Evolutionary conservation across 2,888 invertebrate genomes (phyloP), one percentile per base, ranked within the genome.

Genomic region (Coronaproctus castanopsis): DNA sequence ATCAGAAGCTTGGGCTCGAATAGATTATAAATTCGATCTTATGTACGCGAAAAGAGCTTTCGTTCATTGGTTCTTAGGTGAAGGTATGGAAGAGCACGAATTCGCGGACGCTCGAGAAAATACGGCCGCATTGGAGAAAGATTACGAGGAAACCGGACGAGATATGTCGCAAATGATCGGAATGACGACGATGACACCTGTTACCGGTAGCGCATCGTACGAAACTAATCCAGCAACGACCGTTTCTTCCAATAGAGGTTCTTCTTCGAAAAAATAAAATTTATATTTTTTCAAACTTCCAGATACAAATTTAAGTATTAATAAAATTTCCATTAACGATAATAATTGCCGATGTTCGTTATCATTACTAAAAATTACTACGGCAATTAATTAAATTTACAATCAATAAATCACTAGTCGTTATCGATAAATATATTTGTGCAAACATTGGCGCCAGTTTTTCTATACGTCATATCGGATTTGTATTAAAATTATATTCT

Each of bases 31-130:
- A 58, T 61, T 61, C 53, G 58, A 61, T n/a, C 22, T 61, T 10
- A 61, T 61, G 61, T 61, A 55, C 58, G 58, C 58, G 14, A 61
- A 61, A 54, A 19, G 61, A 49, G 61, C 61, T 20, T 61, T 57
- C 56, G 58, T 61, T 2, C 61, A 61, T 53, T 61, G 61, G 61
- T 61, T 55, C 24, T 36, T 61, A 2, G 58, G 58, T 19, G 61
- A 61, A 36, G 61, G 61, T 21, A 58, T 61, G 61, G 61, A 61
- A 24, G 61, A 61, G 24, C 50, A 24, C 3, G 61, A 61, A 58
- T 61, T 61, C 55, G 58, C 56, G 10, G 61, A 61, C 23, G 58
- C 61, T 23, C 20, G 58, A 58, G 57, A 57, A 2, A 58, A 61
- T 53, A 58, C 59, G 58, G 56, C 56, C 2, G 55, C 54, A 22